A percentile compares a stretch with the other conserved stretches of the same genome.
Evolutionary conservation across 2,888 invertebrate species (phyloP).

Genomic region (Pristionchus entomophagus): DNA sequence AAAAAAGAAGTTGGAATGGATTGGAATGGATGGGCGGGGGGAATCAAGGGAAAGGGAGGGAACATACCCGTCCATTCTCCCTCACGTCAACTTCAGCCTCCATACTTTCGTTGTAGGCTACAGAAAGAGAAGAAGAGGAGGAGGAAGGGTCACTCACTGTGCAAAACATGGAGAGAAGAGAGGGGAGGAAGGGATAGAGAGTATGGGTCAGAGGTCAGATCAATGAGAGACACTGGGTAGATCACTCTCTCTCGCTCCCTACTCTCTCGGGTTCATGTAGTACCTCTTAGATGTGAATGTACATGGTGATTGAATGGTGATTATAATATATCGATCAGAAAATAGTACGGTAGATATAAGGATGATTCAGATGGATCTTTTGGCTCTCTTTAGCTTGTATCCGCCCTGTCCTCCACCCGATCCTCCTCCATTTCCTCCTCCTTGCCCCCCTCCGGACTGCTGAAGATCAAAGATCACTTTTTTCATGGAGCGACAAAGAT

Average conservation of each 20-base stretch:
- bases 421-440: not conserved
- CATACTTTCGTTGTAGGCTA: not conserved
- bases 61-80: not conserved
- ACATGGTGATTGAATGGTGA: not conserved
- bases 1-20: no score
- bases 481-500: no score
- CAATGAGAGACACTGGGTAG: not conserved
- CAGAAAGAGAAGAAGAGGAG: not conserved
- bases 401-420: not conserved
- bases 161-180: constrained; percentile 30
- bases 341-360: no score
- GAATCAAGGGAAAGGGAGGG: not conserved
- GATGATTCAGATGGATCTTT: not conserved
- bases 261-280: not conserved
- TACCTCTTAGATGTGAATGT: no score
- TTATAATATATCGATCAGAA: no score
- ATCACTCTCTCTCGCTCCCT: not conserved
- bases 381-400: constrained; percentile 22
- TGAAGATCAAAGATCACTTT: not conserved
- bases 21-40: no score
- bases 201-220: constrained; percentile 4
- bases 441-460: not conserved
- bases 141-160: not conserved
- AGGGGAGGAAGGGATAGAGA: not conserved
- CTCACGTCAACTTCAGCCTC: not conserved